Evolutionary conservation across 2,797 vertebrate species (phyloP).

Genomic region (Meda fulgida): DNA sequence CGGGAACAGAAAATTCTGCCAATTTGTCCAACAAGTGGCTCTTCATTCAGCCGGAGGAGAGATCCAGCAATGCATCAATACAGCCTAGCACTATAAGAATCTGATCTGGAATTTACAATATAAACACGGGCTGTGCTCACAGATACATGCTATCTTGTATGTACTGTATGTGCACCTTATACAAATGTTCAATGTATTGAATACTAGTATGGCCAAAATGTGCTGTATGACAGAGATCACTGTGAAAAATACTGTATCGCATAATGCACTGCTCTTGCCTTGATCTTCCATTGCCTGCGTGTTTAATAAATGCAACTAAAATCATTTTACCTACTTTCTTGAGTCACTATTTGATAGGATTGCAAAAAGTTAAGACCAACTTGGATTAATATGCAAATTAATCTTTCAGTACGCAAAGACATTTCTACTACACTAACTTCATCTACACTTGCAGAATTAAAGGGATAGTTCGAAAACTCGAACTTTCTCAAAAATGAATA

Average conservation of each 20-base stretch:
- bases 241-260: not conserved
- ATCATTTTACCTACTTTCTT: not conserved
- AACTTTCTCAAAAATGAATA: not conserved
- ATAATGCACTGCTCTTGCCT: not conserved
- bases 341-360: not conserved
- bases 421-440: not conserved
- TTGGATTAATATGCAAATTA: not conserved
- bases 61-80: not conserved
- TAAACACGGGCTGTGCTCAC: not conserved
- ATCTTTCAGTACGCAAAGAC: not conserved
- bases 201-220: not conserved
- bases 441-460: not conserved
- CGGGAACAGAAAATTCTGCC: not conserved
- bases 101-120: too few species aligned
- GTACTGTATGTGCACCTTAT: not conserved
- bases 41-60: not conserved
- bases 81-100: not conserved
- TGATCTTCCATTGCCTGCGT: not conserved
- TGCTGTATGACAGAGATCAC: not conserved
- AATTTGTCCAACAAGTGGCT: conserved; percentile 4
- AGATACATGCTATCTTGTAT: not conserved
- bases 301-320: not conserved
- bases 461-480: not conserved
- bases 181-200: not conserved
- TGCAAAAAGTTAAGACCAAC: not conserved